Conservation (phyloP, 2,888 invertebrate species). For the Leptinotarsa juncta region DNA sequence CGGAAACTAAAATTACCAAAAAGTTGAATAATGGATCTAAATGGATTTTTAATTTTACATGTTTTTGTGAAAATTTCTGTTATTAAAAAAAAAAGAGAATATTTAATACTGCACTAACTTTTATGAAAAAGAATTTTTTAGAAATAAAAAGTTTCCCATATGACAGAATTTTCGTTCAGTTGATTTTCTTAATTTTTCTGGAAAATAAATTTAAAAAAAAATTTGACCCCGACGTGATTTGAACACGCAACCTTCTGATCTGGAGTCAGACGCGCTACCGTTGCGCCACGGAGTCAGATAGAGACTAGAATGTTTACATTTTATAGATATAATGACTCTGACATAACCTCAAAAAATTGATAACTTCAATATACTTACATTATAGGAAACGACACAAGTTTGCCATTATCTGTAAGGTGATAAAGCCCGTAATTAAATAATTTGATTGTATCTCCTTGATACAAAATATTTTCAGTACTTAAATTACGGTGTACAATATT, state of each 20-base stretch:
- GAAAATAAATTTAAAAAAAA: slow-evolving; percentile 47
- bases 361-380: slow-evolving; percentile 69
- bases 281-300: slow-evolving; percentile 90
- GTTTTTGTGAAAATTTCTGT: too few species aligned
- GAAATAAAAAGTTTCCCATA: too few species aligned
- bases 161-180: too few species aligned
- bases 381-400: slow-evolving; percentile 90
- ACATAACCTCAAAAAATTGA: slow-evolving; percentile 26
- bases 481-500: slow-evolving; percentile 85
- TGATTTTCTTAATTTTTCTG: too few species aligned
- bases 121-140: too few species aligned
- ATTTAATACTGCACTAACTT: too few species aligned
- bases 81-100: too few species aligned
- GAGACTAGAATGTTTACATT: not conserved
- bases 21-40: too few species aligned
- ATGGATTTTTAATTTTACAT: too few species aligned
- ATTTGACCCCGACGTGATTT: slow-evolving; percentile 94
- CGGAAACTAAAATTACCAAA: too few species aligned
- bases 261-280: slow-evolving; percentile 98
- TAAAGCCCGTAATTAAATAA: slow-evolving; percentile 94
- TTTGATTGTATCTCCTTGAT: slow-evolving; percentile 81
- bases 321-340: not conserved
- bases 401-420: slow-evolving; percentile 89
- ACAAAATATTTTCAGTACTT: slow-evolving; percentile 83
- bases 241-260: slow-evolving; percentile 98